Evolutionary conservation across 2,113 vertebrate species (phyloP).

Genomic region (Turdus rufiventris): DNA sequence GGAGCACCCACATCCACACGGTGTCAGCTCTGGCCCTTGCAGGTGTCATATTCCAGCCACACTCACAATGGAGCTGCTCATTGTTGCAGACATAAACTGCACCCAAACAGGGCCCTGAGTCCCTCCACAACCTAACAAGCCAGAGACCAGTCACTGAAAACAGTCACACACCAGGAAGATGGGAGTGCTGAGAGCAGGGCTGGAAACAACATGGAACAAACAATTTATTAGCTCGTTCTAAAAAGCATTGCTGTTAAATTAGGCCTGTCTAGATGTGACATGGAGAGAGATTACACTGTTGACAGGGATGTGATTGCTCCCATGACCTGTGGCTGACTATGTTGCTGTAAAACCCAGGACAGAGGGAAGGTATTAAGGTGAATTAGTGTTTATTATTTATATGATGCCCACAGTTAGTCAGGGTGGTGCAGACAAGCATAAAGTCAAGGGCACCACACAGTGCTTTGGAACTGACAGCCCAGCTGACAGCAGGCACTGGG

Average conservation of each 20-base stretch:
- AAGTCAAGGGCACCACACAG: not conserved
- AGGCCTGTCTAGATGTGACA: not conserved
- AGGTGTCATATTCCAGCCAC: not conserved
- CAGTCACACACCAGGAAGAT: not conserved
- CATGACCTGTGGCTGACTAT: not conserved
- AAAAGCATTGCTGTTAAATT: not conserved
- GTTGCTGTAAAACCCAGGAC: not conserved
- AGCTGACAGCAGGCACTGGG: not conserved
- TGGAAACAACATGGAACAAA: not conserved
- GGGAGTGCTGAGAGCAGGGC: not conserved
- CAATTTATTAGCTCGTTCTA: not conserved
- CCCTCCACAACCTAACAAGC: not conserved
- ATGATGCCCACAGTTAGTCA: not conserved
- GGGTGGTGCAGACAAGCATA: not conserved
- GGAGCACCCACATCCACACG: not conserved
- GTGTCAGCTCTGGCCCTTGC: accelerated
- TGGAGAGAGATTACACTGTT: not conserved
- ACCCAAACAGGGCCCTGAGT: not conserved
- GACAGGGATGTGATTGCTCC: not conserved
- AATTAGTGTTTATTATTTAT: constrained; percentile 10
- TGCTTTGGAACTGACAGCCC: constrained; percentile 5
- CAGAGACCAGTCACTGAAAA: not conserved
- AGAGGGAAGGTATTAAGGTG: not conserved
- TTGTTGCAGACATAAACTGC: not conserved
- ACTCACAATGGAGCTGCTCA: not conserved